A percentile compares a stretch with the other conserved stretches of the same genome.
Conservation (phyloP, 1,140 invertebrate genomes). For the Chelonus insularis region DNA sequence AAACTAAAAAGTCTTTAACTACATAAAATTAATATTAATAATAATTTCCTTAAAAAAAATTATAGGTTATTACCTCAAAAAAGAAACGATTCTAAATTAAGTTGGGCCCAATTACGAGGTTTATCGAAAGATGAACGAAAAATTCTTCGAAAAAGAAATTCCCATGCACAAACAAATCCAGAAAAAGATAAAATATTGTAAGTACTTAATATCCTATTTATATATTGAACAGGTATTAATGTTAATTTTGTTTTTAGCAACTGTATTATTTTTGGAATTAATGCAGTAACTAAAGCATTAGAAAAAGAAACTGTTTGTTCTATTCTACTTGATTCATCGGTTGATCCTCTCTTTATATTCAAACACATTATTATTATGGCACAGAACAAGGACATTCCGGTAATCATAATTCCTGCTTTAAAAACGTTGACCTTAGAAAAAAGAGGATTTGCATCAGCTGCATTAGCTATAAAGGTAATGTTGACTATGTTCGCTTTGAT, state of each 20-base stretch:
- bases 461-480: conserved; percentile 49
- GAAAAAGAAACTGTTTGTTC: conserved; percentile 47
- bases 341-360: conserved; percentile 46
- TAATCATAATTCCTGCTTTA: conserved; percentile 45
- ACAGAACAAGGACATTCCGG: conserved; percentile 44
- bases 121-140: conserved; percentile 48
- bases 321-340: conserved; percentile 47
- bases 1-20: conserved; percentile 15
- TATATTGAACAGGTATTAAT: no score
- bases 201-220: no score
- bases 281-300: conserved; percentile 48
- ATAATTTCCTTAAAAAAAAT: no score
- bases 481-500: neutral
- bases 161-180: no score
- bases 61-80: conserved; percentile 32
- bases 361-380: conserved; percentile 54
- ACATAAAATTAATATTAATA: conserved; percentile 21
- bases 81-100: conserved; percentile 32
- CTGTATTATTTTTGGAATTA: conserved; percentile 47
- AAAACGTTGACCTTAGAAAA: conserved; percentile 41
- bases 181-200: no score
- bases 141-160: no score
- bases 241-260: conserved; percentile 45
- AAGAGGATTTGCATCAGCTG: conserved; percentile 44
- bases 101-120: conserved; percentile 43